Evolutionary conservation across 1,140 invertebrate species (phyloP), one percentile per base, ranked within the genome.

Genomic region (Diorhabda elongata): DNA sequence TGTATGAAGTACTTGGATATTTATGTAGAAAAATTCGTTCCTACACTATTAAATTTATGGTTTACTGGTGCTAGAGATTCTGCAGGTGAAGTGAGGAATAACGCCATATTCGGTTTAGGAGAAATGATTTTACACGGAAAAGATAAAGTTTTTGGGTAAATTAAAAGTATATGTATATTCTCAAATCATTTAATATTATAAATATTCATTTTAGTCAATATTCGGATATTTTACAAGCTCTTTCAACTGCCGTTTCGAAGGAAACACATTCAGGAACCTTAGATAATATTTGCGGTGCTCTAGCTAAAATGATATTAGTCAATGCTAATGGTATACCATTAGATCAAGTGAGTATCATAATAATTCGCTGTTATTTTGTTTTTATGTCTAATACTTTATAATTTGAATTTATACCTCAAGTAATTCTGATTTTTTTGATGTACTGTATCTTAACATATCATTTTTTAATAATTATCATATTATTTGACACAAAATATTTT

Each of bases 241-340:
- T 94, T 9, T 91, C 91, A 4, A 78, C 82, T n/a, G 82, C 86
- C 1, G 83, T 92, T 60, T 77, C 81, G 26, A 86, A 84, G 71
- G 91, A 92, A 78, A 82, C 80, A 2, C 84, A 89, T 73, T 79
- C 81, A 0, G 82, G 87, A 43, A 87, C 87, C 2, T 78, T 90
- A 43, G 92, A 94, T 75, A 94, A 94, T 75, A 88, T 92, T 67
- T 90, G 91, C 79, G 91, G 90, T 66, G 91, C 91, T 11, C 84
- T 92, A 52, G 89, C 91, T 11, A 85, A 91, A 57, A 83, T 93
- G 64, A 91, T 94, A 47, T 82, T 89, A 11, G 85, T 85, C 0
- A 91, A 92, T 81, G 78, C 84, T 41, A 75, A 76, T 26, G 83
- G 82, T 69, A 78, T 93, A 44, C 91, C 91, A 8, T 73, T 93